phyloP scores from a whole-genome alignment of 2,797 vertebrate species.

The Chromis chromis region DNA sequence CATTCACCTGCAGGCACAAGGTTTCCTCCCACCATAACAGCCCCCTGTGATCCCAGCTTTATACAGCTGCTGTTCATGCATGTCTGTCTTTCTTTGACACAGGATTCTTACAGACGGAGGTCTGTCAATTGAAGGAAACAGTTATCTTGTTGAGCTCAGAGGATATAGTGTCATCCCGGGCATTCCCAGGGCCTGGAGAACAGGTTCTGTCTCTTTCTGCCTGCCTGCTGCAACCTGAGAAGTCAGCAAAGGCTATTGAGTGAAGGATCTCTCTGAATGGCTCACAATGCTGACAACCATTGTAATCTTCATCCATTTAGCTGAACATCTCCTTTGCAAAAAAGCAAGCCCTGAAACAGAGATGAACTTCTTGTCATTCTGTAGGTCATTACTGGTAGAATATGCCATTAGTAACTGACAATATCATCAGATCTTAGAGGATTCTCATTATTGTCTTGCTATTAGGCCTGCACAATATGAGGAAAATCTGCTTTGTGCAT shows the following conservation, averaged over 20 bases:
- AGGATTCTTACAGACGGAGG: conserved; percentile 11
- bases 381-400: no score
- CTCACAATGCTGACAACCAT: conserved; percentile 21
- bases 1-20: conserved; percentile 21
- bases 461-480: no score
- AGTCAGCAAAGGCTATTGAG: conserved; percentile 31
- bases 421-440: background rate
- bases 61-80: conserved; percentile 39
- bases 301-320: conserved; percentile 11
- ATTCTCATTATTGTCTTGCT: background rate
- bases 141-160: conserved; percentile 48
- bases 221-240: conserved; percentile 58
- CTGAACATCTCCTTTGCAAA: background rate
- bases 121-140: conserved; percentile 37
- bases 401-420: background rate
- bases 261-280: conserved; percentile 26
- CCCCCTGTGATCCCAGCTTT: conserved; percentile 20
- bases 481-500: no score
- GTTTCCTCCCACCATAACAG: conserved; percentile 28
- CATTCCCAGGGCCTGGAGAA: conserved; percentile 54
- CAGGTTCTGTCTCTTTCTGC: conserved; percentile 62
- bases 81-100: conserved; percentile 26
- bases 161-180: conserved; percentile 59
- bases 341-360: background rate
- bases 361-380: no score